Conservation (phyloP, 1,140 invertebrate species). For the Drosophila kohkoa region DNA sequence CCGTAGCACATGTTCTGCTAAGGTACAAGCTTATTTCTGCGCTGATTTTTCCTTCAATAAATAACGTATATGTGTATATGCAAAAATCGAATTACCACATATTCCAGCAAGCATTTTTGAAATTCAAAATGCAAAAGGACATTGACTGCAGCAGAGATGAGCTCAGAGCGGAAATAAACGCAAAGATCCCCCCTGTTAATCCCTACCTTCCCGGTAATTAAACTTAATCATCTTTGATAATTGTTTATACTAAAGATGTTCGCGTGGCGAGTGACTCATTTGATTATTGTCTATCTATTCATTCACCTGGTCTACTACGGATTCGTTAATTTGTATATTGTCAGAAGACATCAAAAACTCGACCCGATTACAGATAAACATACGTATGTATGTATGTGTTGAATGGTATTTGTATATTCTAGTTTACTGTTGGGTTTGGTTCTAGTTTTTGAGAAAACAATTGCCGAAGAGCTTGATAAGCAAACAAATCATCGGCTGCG, state of each 20-base stretch:
- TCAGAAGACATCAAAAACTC: conserved; percentile 27
- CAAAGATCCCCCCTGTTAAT: not conserved
- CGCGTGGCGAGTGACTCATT: conserved; percentile 46
- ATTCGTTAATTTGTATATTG: conserved; percentile 41
- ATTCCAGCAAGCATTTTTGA: too few species aligned
- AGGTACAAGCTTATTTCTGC: too few species aligned
- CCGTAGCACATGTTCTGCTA: too few species aligned
- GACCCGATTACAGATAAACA: conserved; percentile 26
- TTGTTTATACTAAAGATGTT: conserved; percentile 54
- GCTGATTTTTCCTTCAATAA: too few species aligned
- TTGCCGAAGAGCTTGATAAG: conserved; percentile 64
- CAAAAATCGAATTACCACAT: too few species aligned
- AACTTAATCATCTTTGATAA: conserved; percentile 43
- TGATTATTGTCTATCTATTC: conserved; percentile 22
- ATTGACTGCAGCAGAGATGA: not conserved
- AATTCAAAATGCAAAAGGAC: not conserved
- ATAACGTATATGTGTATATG: too few species aligned
- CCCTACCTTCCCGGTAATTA: not conserved
- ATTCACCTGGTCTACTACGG: conserved; percentile 37
- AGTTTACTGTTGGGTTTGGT: conserved; percentile 24
- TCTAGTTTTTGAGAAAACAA: conserved; percentile 64
- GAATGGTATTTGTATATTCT: conserved; percentile 30
- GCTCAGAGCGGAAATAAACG: conserved; percentile 1
- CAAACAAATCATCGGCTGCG: conserved; percentile 61
- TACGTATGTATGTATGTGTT: not conserved